Evolutionary conservation across 2,113 vertebrate species (phyloP), one percentile per base, ranked within the genome.

Genomic region (Anthoscopus minutus): DNA sequence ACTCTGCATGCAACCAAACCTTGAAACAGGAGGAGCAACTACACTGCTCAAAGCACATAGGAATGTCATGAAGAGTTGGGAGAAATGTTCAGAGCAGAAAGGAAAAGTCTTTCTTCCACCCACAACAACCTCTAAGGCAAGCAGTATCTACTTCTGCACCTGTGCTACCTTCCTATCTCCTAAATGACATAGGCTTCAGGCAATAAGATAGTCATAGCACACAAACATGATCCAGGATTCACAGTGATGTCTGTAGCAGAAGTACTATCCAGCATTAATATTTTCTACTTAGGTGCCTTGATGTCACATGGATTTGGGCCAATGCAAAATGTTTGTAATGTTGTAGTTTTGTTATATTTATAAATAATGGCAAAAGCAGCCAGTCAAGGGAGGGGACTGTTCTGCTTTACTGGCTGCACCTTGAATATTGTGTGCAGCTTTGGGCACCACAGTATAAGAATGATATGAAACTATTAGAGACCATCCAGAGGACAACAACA

Each of bases 351-450:
- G 18, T 38, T 60, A 4, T 15, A 28, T 35, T 14, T 84, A 50
- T 42, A 81, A 81, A 67, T 25, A 74, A 42, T 11, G 44, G 25
- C 11, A 35, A 86, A 57, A 57, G 30, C 21, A 66, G 21, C 14
- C 21, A 58, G 14, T 37, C 53, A 58, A 58, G 14, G 11, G 11
- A 76, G 4, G 44, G 13, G 13, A 50, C 27, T 35, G 21, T 30
- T 20, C 53, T 2, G 0, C 25, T 50, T 35, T 15, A 50, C 37
- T 66, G 51, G 21, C 17, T 1, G 1, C 51, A 50, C 11, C 35
- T 57, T 15, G 11, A 76, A 57, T 57, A 66, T 30, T 21, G 20
- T 21, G 35, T 10, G 44, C 44, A 37, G 22, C 31, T 42, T 44
- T 50, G 35, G 35, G 31, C 31, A 35, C 37, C 31, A 21, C 13